Base-by-base conservation (phyloP, 2,888 invertebrate species). In the Abrostola triplasia region DNA sequence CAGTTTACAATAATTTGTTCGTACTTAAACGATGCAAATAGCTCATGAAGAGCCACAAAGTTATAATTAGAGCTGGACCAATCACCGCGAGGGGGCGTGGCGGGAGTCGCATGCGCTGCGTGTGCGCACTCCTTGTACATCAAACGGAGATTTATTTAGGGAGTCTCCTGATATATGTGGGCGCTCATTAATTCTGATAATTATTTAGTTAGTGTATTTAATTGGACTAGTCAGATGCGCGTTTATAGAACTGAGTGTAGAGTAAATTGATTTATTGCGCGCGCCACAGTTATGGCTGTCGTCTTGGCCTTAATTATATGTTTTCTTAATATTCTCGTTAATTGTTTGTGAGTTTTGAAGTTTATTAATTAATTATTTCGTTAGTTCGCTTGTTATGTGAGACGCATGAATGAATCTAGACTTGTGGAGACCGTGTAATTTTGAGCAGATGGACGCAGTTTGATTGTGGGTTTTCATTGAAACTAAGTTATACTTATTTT, bases 101-200 rank as follows among this genome's bases (percentile, higher is more conserved):
- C 81, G 36, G 69, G 57, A 59, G 57, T 54, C 57, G 59, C 62
- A 82, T 86, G 88, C 91, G 89, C 88, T 71, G 90, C 92, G 88
- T 88, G 68, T 56, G 88, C 88, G 90, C 83, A 85, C 82, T 81
- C 84, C 83, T 81, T 83, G 83, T 73, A 73, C 83, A 88, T 91
- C 89, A 89, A 91, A 89, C 86, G 86, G 82, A 88, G 86, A 90
- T 90, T 92, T 93, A 94, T 93, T 92, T 90, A 89, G 85, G 85
- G 84, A 78, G 83, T 79, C 80, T 76, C 66, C 83, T 92, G 93
- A 94, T 86, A 88, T 89, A 94, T 93, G 89, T 74, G 85, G 68
- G 78, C 73, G 86, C 79, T 88, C 92, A 93, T 94, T 93, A 94
- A 94, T 94, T 90, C 92, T 92, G 90, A 92, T 94, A 92, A 93